These are phyloP conservation scores for Endotricha flammealis DNA, from an alignment of 2,888 invertebrate genomes.

Conservation along the genomic window DNA sequence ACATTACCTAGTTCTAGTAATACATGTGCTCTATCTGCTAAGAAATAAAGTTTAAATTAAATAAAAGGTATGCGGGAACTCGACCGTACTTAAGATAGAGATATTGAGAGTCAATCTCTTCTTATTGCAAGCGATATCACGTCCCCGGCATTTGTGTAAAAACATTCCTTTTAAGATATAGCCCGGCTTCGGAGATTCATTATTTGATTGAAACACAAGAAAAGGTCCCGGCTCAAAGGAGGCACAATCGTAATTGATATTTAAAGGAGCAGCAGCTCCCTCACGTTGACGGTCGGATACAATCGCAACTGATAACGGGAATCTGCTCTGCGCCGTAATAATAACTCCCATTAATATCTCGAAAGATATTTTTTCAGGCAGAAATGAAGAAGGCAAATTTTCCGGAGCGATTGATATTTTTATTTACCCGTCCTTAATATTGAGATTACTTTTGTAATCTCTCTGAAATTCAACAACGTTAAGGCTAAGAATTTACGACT, in stretches of 20 bases:
- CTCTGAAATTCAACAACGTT: conserved; percentile 8
- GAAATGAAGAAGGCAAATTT: conserved; percentile 7
- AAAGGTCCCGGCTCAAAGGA: conserved; percentile 29
- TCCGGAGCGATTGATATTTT: conserved; percentile 9
- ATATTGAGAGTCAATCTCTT: conserved; percentile 14
- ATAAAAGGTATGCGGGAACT: background rate
- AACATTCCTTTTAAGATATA: conserved; percentile 19
- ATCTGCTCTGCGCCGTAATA: conserved; percentile 10
- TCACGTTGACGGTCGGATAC: conserved; percentile 17
- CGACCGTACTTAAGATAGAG: background rate
- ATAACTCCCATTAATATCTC: conserved; percentile 8
- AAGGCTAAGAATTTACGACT: too few species aligned
- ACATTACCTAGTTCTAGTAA: too few species aligned
- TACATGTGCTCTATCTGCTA: too few species aligned
- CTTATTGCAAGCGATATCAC: conserved; percentile 24
- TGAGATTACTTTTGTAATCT: conserved; percentile 12
- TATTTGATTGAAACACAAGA: conserved; percentile 31
- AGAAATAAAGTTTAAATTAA: background rate
- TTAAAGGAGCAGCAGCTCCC: conserved; percentile 24
- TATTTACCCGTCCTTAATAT: conserved; percentile 11
- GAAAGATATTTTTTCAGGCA: conserved; percentile 6
- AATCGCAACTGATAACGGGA: conserved; percentile 10
- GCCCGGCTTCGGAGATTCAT: conserved; percentile 26
- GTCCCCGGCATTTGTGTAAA: conserved; percentile 15
- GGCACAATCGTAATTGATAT: conserved; percentile 29